Conservation (phyloP, 2,113 vertebrate genomes). For the Seriola rivoliana region DNA sequence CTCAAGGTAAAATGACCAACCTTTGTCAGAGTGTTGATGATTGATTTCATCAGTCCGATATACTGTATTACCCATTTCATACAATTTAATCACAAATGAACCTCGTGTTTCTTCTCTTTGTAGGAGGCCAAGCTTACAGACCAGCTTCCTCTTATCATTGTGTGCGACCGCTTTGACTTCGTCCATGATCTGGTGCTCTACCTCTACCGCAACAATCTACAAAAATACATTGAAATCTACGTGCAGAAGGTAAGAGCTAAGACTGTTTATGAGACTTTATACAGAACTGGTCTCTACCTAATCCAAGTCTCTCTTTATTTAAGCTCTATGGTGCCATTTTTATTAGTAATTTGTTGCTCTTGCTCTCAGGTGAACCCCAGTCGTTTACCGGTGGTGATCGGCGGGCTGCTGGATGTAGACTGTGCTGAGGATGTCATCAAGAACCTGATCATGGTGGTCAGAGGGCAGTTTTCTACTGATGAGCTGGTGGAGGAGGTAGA, state of each 20-base stretch:
- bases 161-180: conserved; percentile 94
- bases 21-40: background rate
- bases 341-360: conserved; percentile 1
- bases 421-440: conserved; percentile 96
- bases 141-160: conserved; percentile 95
- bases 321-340: background rate
- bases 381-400: conserved; percentile 92
- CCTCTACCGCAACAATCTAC: conserved; percentile 93
- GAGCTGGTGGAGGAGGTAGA: conserved; percentile 95
- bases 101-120: conserved; percentile 11
- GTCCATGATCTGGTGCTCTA: conserved; percentile 94
- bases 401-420: conserved; percentile 93
- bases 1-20: conserved; percentile 85
- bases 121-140: conserved; percentile 95
- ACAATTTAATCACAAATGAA: background rate
- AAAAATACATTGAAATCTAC: conserved; percentile 97
- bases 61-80: background rate
- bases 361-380: conserved; percentile 91
- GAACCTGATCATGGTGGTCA: conserved; percentile 93
- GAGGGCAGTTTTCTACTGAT: conserved; percentile 94
- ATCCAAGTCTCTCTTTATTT: background rate
- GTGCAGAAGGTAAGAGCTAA: conserved; percentile 90
- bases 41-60: background rate
- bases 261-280: background rate
- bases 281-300: too few species aligned